These are phyloP conservation scores for Columbina picui DNA, from an alignment of 2,113 vertebrate genomes.

Conservation along the genomic window DNA sequence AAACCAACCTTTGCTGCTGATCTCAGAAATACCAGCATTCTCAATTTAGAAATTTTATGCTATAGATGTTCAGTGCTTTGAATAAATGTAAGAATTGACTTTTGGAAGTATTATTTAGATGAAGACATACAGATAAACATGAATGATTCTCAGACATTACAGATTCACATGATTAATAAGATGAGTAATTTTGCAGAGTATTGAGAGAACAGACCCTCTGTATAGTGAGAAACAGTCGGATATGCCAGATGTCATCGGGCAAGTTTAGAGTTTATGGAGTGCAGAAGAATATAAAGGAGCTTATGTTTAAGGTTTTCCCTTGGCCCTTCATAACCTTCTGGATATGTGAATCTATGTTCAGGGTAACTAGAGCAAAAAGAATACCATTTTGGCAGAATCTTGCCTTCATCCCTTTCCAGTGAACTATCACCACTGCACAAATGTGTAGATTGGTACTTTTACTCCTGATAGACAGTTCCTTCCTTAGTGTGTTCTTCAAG, in stretches of 20 bases:
- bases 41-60: neutral
- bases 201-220: neutral
- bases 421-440: neutral
- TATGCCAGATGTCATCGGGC: neutral
- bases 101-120: conserved; percentile 12
- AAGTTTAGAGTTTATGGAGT: neutral
- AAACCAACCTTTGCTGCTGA: neutral
- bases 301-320: conserved; percentile 18
- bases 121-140: conserved; percentile 27
- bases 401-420: neutral
- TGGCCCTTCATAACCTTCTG: neutral
- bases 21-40: conserved; percentile 8
- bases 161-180: neutral
- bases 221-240: neutral
- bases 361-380: neutral
- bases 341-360: neutral
- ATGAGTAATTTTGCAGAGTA: conserved; percentile 19
- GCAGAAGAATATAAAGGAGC: conserved; percentile 10
- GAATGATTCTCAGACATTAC: conserved; percentile 8
- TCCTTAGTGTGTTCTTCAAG: neutral
- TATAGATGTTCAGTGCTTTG: neutral
- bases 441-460: neutral
- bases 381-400: neutral
- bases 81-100: neutral
- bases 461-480: neutral